phyloP scores from a whole-genome alignment of 2,888 invertebrate species.

The Neoascia interrupta region DNA sequence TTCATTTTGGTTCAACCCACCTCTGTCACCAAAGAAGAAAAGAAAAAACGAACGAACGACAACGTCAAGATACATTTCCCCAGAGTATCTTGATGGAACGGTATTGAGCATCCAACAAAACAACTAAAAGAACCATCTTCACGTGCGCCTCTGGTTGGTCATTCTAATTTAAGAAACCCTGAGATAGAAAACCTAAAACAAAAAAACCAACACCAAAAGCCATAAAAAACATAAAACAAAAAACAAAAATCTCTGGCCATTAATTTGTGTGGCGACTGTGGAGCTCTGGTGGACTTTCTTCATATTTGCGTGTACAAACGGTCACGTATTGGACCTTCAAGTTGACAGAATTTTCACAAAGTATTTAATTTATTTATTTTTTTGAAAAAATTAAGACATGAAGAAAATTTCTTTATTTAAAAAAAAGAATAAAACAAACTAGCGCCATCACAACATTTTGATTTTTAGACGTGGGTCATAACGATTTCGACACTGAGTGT shows the following conservation, averaged over 20 bases:
- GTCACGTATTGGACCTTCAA: slow-evolving; percentile 52
- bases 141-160: slow-evolving; percentile 59
- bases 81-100: slow-evolving; percentile 35
- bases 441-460: no score
- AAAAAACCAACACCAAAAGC: slow-evolving; percentile 23
- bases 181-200: slow-evolving; percentile 40
- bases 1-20: slow-evolving; percentile 43
- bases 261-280: slow-evolving; percentile 36
- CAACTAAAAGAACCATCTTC: slow-evolving; percentile 51
- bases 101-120: slow-evolving; percentile 22
- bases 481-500: not conserved
- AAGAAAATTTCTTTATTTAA: not conserved
- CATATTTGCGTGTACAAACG: slow-evolving; percentile 39
- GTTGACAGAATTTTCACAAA: slow-evolving; percentile 55
- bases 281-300: slow-evolving; percentile 29
- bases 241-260: slow-evolving; percentile 18
- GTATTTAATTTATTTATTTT: slow-evolving; percentile 41
- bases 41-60: slow-evolving; percentile 4
- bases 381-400: not conserved
- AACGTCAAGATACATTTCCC: slow-evolving; percentile 27
- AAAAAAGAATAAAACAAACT: no score
- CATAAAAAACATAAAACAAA: slow-evolving; percentile 31
- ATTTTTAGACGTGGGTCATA: slow-evolving; percentile 20
- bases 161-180: slow-evolving; percentile 48
- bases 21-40: slow-evolving; percentile 31